Percentiles rank a stretch among this genome's conserved stretches.
Conservation (phyloP, 2,797 vertebrate species). For the Poecile montanus region DNA sequence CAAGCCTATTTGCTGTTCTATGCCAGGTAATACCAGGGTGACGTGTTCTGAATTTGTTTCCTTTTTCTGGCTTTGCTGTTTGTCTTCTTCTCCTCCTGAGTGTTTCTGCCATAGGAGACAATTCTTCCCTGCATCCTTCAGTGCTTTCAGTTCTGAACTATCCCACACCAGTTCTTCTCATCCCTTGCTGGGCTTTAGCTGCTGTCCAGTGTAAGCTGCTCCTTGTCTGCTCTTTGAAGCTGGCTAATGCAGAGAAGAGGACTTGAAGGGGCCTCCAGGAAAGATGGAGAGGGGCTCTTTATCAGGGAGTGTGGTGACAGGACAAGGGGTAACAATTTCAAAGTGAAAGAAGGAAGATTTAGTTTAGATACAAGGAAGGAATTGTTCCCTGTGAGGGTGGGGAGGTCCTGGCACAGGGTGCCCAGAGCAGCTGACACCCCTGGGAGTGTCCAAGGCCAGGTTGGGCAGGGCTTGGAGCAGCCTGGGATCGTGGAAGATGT, state of each 20-base stretch:
- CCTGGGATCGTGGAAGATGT: not conserved
- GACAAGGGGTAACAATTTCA: not conserved
- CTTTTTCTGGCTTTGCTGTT: not conserved
- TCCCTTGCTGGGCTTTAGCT: not conserved
- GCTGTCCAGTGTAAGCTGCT: not conserved
- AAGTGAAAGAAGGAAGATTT: not conserved
- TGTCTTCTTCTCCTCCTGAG: not conserved
- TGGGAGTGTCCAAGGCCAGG: not conserved
- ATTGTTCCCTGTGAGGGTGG: not conserved
- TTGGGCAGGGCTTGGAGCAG: accelerated
- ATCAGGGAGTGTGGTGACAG: not conserved
- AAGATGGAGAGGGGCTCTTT: not conserved
- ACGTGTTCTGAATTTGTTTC: not conserved
- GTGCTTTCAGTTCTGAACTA: not conserved
- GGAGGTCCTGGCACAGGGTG: accelerated
- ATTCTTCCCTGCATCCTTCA: not conserved
- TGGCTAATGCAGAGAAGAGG: not conserved
- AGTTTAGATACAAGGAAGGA: not conserved
- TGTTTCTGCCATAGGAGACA: not conserved
- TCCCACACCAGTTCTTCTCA: not conserved
- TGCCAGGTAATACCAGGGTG: not conserved
- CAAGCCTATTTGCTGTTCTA: not conserved
- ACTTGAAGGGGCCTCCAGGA: not conserved
- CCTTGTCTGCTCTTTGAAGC: not conserved
- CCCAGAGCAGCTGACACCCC: not conserved